These are phyloP conservation scores for Lutraria rhynchaena DNA, from an alignment of 1,140 invertebrate genomes.

Conservation along the genomic window DNA sequence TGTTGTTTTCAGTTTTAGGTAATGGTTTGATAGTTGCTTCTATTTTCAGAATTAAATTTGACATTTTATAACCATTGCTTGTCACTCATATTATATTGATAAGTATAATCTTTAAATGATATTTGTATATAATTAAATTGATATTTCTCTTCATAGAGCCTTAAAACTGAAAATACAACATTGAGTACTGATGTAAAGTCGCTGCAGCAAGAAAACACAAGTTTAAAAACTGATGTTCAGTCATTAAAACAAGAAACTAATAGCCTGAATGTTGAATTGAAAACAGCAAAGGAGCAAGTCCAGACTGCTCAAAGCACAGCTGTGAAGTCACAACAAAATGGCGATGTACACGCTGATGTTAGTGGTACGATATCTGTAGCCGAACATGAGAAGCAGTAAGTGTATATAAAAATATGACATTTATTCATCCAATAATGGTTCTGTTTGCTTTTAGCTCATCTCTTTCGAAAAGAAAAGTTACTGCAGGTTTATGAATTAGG, in stretches of 20 bases:
- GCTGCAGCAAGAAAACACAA: conserved; percentile 66
- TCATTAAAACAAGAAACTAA: conserved; percentile 83
- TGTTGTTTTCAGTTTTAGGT: too few relatives aligned
- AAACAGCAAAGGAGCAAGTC: conserved; percentile 78
- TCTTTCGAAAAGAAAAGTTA: too few relatives aligned
- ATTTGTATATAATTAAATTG: too few relatives aligned
- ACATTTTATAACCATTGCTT: background rate
- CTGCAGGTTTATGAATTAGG: too few relatives aligned
- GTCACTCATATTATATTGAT: too few relatives aligned
- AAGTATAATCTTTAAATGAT: too few relatives aligned
- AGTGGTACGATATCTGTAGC: conserved; percentile 84
- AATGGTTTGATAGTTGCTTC: too few relatives aligned
- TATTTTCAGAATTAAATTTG: conserved; percentile 3
- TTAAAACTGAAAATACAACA: background rate
- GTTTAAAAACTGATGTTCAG: conserved; percentile 20
- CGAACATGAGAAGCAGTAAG: conserved; percentile 77
- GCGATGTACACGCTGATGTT: conserved; percentile 82
- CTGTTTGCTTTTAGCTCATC: background rate
- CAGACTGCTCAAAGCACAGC: conserved; percentile 82
- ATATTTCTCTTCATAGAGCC: background rate
- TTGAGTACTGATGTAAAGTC: conserved; percentile 44
- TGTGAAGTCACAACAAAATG: conserved; percentile 78
- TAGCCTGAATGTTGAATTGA: conserved; percentile 78
- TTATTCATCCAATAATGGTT: background rate
- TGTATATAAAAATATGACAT: background rate